phyloP scores from a whole-genome alignment of 2,113 vertebrate genomes.

The Hyperopisus bebe region DNA sequence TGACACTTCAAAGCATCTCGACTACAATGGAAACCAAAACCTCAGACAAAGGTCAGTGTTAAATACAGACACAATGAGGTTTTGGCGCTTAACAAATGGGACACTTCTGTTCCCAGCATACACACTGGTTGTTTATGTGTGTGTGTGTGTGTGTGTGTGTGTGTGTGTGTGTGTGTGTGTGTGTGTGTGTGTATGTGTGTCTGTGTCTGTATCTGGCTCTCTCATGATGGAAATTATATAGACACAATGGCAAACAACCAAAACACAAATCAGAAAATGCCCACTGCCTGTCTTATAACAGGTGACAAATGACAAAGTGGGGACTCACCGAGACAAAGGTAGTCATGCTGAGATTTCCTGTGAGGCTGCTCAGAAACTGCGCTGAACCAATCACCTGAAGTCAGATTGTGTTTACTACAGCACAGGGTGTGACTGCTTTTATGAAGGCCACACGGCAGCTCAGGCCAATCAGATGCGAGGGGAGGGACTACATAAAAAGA shows the following conservation, averaged over 20 bases:
- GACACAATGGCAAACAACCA: neutral
- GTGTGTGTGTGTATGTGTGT: no score
- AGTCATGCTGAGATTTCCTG: conserved; percentile 44
- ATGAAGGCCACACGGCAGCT: conserved; percentile 40
- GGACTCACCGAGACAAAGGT: conserved; percentile 62
- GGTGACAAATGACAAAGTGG: neutral
- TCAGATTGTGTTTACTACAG: conserved; percentile 45
- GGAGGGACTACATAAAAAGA: conserved; percentile 39
- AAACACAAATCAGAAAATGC: neutral
- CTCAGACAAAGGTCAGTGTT: neutral
- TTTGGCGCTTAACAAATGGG: neutral
- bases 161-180: no score
- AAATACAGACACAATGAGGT: neutral
- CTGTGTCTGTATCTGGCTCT: neutral
- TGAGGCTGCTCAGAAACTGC: conserved; percentile 34
- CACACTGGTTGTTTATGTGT: neutral
- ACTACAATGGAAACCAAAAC: neutral
- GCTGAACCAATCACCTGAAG: neutral
- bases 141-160: no score
- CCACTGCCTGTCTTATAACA: neutral
- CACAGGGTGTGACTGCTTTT: conserved; percentile 35
- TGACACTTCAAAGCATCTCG: neutral
- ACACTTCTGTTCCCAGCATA: neutral
- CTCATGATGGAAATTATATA: neutral
- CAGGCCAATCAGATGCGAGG: conserved; percentile 41